Evolutionary conservation across 2,888 invertebrate species (phyloP), one percentile per base, ranked within the genome.

Genomic region (Dastarcus helophoroides): DNA sequence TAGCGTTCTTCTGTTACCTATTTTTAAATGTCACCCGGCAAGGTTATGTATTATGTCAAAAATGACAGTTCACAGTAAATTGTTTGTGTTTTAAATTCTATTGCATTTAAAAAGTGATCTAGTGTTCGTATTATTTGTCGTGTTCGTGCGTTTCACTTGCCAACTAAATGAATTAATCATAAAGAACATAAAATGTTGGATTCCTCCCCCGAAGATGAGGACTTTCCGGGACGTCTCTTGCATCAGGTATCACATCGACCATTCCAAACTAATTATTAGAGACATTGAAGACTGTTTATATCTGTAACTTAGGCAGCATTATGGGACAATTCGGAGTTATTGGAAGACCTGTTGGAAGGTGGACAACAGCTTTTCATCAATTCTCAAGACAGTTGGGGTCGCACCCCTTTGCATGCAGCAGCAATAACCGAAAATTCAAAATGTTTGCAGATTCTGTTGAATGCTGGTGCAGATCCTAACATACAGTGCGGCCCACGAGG

Each of bases 281-380:
- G n/a, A n/a, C n/a, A n/a, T n/a, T n/a, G n/a, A n/a, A n/a, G n/a
- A n/a, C n/a, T n/a, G n/a, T n/a, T 19, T 10, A 5, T 16, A 29
- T 32, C 29, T 37, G 11, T 21, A 32, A 50, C 54, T 22, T 42
- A 80, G 76, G 85, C 88, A 8, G 85, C 88, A 0, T 58, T 88
- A 9, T 89, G 89, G 86, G 86, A 88, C 58, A 89, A 89, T 53
- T 73, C 79, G 10, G 88, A 89, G 52, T 66, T 90, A 1, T 63
- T 89, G n/a, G 75, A 77, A 50, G 88, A 88, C 59, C 65, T 90
- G 14, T 50, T 89, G 4, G 68, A 72, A 23, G 84, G 84, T 1
- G 77, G 80, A 30, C 65, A 72, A 40, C 69, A 71, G 37, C 45
- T 50, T 13, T 68, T 56, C 57, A 68, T 79, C 22, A 74, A 84